These are phyloP conservation scores for Candoia aspera DNA, from an alignment of 2,113 vertebrate genomes.

Conservation along the genomic window DNA sequence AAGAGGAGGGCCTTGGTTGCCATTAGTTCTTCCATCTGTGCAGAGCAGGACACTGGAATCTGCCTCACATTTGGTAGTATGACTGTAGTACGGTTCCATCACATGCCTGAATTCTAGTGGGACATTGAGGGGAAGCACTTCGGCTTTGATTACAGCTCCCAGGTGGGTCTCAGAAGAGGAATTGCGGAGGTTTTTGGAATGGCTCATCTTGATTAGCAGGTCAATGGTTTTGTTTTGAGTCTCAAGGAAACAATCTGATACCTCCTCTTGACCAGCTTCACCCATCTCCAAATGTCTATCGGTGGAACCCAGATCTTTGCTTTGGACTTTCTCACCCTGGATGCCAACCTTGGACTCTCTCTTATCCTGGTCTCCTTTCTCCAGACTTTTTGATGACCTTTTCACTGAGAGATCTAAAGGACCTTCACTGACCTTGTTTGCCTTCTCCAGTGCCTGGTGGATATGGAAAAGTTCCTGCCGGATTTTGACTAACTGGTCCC, in stretches of 20 bases:
- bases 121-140: constrained; percentile 70
- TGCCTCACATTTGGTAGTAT: constrained; percentile 93
- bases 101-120: constrained; percentile 66
- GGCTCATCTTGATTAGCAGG: constrained; percentile 82
- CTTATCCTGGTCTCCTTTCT: constrained; percentile 53
- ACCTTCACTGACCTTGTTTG: constrained; percentile 75
- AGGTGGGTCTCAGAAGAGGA: constrained; percentile 36
- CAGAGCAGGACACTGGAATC: constrained; percentile 92
- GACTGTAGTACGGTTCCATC: constrained; percentile 76
- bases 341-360: constrained; percentile 45
- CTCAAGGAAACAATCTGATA: constrained; percentile 65
- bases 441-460: constrained; percentile 85
- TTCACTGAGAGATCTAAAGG: constrained; percentile 93
- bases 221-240: constrained; percentile 82
- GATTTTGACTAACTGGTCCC: constrained; percentile 91
- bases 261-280: background rate
- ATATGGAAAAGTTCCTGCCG: constrained; percentile 90
- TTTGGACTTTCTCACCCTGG: constrained; percentile 9
- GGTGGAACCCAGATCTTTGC: constrained; percentile 51
- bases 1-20: constrained; percentile 52
- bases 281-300: accelerated
- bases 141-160: constrained; percentile 68
- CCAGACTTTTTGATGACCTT: constrained; percentile 57
- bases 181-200: constrained; percentile 30
- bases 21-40: constrained; percentile 73